Base-by-base conservation (phyloP, 2,113 vertebrate genomes). In the Halcyon senegalensis region DNA sequence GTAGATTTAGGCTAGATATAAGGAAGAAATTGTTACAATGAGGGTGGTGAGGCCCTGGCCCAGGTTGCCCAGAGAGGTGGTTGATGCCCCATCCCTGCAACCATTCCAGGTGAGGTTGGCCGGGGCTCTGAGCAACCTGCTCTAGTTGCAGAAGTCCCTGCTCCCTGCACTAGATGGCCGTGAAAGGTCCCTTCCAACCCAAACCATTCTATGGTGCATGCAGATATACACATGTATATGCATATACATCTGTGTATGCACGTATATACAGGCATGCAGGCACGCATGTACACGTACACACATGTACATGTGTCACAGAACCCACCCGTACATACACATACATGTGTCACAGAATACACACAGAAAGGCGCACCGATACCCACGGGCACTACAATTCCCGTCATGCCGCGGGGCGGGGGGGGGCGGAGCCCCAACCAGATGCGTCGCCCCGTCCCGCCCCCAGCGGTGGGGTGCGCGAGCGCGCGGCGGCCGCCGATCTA, bases 391-490 rank as follows among this genome's bases (percentile, higher is more conserved):
- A 82, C 90, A 70, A 51, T 5, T 82, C 90, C 95, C 87, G 30
- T 16, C 84, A 55, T 78, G 66, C 90, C 30, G 7, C 67, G 67
- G 28, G 70, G 50, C 7, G 6, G 46, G 15, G 46, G 46, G 15
- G 33, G 63, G 43, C 59, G 84, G 3, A 21, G 1, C 6, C 11
- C 3, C 2, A 2, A 2, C 2, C 7, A 2, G 10, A 6, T 51
- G 3, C 8, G 27, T 37, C 2, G 3, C 31, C 14, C 31, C 3
- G 16, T 16, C 67, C 31, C 27, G 41, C 87, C 84, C 72, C 60
- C 16, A 7, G 4, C 66, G 41, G 43, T 51, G 44, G 64, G 56
- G 50, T 70, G 64, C 24, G 58, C 24, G 58, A 27, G 72, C 43
- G 78, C 39, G 66, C 31, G 50, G 72, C 28, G 33, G 78, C 11